Evolutionary conservation across 1,140 invertebrate species (phyloP), one percentile per base, ranked within the genome.

Genomic region (Penaeus indicus): DNA sequence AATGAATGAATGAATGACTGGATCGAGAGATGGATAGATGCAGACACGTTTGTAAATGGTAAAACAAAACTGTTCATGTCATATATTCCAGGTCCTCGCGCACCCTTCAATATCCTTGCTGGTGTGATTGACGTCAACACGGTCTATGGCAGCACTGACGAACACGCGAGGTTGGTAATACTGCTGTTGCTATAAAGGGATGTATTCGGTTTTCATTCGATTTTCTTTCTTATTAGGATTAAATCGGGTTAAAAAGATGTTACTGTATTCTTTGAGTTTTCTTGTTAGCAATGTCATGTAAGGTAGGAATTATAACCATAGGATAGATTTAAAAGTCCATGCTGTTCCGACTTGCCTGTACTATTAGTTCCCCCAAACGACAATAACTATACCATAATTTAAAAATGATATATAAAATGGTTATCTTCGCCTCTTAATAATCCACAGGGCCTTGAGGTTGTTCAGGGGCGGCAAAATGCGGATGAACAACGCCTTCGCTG

Each of bases 401-500:
- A 42, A 7, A 38, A 42, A 42, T 8, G 5, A 42, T 42, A 42
- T 7, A 42, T 7, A 42, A 8, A 8, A 42, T 4, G 38, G 38
- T 4, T 4, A 0, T 7, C 5, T 4, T 42, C 7, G 38, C 38
- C 38, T 7, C 38, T 42, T 8, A 42, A 42, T 42, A 42, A 42
- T 42, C 25, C 25, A 10, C n/a, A 84, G 83, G 32, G 25, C 18
- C 7, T 19, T 84, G 10, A 21, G 83, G 54, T 25, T 38, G 25
- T 64, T 84, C 61, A 42, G 27, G n/a, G 83, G 27, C 38, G 83
- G 83, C 16, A 27, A 62, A 27, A 67, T 84, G 42, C 25, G 75
- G 13, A n/a, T 67, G 60, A 67, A 92, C 7, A 96, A 97, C 63
- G 96, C 96, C 0, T 98, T 98, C 92, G 75, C 67, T 93, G 95